Evolutionary conservation across 2,797 vertebrate species (phyloP).

Genomic region (Enteromius radiatus): DNA sequence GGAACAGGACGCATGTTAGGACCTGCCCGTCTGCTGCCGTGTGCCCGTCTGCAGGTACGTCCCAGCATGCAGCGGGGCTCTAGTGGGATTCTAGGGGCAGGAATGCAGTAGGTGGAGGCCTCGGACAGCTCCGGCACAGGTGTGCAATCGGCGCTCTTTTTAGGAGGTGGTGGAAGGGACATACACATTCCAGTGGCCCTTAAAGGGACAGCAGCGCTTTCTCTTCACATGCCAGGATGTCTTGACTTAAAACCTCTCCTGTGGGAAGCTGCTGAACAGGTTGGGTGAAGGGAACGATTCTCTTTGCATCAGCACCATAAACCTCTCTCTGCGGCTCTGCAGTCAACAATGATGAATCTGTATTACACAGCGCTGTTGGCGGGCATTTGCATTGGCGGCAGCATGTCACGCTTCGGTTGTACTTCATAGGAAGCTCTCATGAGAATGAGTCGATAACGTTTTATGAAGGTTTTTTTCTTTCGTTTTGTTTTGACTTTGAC

Average conservation of each 20-base stretch:
- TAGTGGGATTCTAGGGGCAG: constrained; percentile 18
- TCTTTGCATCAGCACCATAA: constrained; percentile 47
- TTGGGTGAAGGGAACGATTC: constrained; percentile 28
- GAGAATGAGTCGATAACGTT: neutral
- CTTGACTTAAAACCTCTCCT: constrained; percentile 29
- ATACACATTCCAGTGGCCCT: constrained; percentile 36
- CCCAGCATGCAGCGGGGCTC: constrained; percentile 12
- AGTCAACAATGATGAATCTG: constrained; percentile 17
- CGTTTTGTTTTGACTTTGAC: neutral
- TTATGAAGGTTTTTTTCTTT: neutral
- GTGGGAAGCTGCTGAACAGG: constrained; percentile 46
- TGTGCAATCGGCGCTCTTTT: constrained; percentile 14
- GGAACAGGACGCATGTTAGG: constrained; percentile 53
- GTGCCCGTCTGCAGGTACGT: constrained; percentile 53
- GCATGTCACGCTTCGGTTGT: neutral
- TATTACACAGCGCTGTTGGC: neutral
- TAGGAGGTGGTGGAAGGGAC: constrained; percentile 13
- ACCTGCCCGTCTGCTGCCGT: constrained; percentile 50
- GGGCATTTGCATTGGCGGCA: constrained; percentile 4
- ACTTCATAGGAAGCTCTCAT: constrained; percentile 8
- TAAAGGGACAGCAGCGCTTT: constrained; percentile 45
- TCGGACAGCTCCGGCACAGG: constrained; percentile 27
- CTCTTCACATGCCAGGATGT: neutral
- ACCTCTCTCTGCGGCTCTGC: constrained; percentile 8
- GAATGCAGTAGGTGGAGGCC: constrained; percentile 53